Base-by-base conservation (phyloP, 1,140 invertebrate species). In the Acyrthosiphon pisum region DNA sequence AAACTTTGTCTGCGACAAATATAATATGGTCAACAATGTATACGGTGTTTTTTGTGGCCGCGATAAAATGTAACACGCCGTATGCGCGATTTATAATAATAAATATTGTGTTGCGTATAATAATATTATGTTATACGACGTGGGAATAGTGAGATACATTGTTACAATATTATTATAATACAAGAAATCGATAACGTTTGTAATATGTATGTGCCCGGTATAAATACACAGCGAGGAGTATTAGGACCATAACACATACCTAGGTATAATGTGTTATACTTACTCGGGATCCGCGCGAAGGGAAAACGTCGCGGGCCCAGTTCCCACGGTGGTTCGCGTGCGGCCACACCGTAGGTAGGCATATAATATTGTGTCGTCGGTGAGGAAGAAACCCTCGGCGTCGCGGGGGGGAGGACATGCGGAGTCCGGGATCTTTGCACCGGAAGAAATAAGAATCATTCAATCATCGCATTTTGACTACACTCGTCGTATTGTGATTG, bases 281-380 rank as follows among this genome's bases (percentile, higher is more conserved):
- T 48, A n/a, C 84, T 86, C 87, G 23, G n/a, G 53, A 90, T 56
- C 60, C 1, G 48, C 48, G 37, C n/a, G 18, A 53, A 88, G 53
- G 53, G 53, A 90, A 60, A 60, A 37, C 6, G 23, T 41, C 30
- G 37, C 35, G 53, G 6, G 41, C 37, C 37, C 23, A 41, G 88
- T 90, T 90, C 88, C 88, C 88, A 90, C 88, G 88, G 88, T 90
- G 11, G 7, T 3, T 76, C 1, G n/a, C 46, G n/a, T 50, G 87
- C 41, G 22, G 14, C 60, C 50, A 6, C 20, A 53, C 6, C 60
- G 35, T 37, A 35, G 6, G 30, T 30, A 8, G 9, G 9, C 9
- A 9, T 46, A 46, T 9, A 46, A 46, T 46, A 46, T 46, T 46
- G 41, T 8, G 22, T 6, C 18, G 35, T 26, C 53, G 35, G 23